phyloP scores from a whole-genome alignment of 2,113 vertebrate species.

The Odocoileus hemionus region DNA sequence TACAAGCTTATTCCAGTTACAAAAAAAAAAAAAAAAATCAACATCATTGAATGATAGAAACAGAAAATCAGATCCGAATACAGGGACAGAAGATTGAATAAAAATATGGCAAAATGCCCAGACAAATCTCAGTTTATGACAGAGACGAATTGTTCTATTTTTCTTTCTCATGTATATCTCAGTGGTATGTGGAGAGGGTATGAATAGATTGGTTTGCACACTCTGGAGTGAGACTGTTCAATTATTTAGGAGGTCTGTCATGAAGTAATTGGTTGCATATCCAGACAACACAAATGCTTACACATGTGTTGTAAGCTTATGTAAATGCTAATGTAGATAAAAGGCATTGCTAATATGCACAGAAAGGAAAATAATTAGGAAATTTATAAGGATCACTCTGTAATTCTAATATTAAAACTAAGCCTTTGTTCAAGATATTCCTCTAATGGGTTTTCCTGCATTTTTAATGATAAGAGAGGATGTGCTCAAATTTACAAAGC shows the following conservation, averaged over 20 bases:
- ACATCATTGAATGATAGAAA: background rate
- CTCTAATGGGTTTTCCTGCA: background rate
- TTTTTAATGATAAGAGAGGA: background rate
- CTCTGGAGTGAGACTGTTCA: background rate
- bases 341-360: slow-evolving; percentile 4
- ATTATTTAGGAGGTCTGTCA: slow-evolving; percentile 12
- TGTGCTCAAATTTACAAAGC: background rate
- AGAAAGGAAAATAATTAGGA: slow-evolving; percentile 30
- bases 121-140: slow-evolving; percentile 46
- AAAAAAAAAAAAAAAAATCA: slow-evolving; percentile 45
- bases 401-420: slow-evolving; percentile 1
- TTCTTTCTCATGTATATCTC: background rate
- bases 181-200: background rate
- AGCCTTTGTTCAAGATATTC: background rate
- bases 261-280: slow-evolving; percentile 19
- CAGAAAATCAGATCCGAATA: slow-evolving; percentile 25
- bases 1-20: background rate
- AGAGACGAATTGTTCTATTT: slow-evolving; percentile 35
- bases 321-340: background rate
- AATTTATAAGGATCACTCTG: background rate
- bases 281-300: background rate
- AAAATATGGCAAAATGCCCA: slow-evolving; percentile 39
- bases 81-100: background rate
- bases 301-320: background rate
- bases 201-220: background rate